phyloP scores from a whole-genome alignment of 1,140 invertebrate genomes.

The Dufourea novaeangliae region DNA sequence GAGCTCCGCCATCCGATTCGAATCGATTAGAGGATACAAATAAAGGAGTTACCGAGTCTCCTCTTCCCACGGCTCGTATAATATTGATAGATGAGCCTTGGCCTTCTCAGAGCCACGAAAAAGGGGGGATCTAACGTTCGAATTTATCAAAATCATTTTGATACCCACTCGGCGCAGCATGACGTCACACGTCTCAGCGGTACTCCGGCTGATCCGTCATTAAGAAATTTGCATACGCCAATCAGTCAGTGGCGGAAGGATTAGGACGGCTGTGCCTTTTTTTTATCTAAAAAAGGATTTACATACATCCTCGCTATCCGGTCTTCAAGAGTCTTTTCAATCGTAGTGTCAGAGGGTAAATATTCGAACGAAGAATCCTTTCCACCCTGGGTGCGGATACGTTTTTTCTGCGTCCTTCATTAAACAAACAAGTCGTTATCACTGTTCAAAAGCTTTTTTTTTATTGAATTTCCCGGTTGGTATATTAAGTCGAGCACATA shows the following conservation, averaged over 20 bases:
- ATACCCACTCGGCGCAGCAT: slow-evolving; percentile 71
- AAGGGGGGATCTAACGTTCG: slow-evolving; percentile 59
- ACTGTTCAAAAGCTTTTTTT: not conserved
- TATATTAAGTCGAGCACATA: no score
- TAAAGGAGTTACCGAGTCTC: slow-evolving; percentile 54
- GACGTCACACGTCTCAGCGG: slow-evolving; percentile 67
- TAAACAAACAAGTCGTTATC: not conserved
- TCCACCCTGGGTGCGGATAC: not conserved
- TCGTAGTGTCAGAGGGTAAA: not conserved
- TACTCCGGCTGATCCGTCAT: slow-evolving; percentile 72
- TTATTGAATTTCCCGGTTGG: not conserved
- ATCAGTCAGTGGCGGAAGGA: slow-evolving; percentile 68
- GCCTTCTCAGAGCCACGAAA: slow-evolving; percentile 54
- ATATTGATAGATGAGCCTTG: slow-evolving; percentile 74
- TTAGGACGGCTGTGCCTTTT: slow-evolving; percentile 46
- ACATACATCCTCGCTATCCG: slow-evolving; percentile 55
- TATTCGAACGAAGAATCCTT: slow-evolving; percentile 11
- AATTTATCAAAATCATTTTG: slow-evolving; percentile 76
- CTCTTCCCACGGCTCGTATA: slow-evolving; percentile 68
- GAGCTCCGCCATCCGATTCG: slow-evolving; percentile 38
- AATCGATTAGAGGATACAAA: slow-evolving; percentile 58
- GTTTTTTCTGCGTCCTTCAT: not conserved
- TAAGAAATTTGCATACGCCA: slow-evolving; percentile 75
- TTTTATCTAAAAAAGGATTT: slow-evolving; percentile 60
- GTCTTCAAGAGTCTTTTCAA: slow-evolving; percentile 8